Evolutionary conservation across 2,113 vertebrate species (phyloP), one percentile per base, ranked within the genome.

Genomic region (Ia io): DNA sequence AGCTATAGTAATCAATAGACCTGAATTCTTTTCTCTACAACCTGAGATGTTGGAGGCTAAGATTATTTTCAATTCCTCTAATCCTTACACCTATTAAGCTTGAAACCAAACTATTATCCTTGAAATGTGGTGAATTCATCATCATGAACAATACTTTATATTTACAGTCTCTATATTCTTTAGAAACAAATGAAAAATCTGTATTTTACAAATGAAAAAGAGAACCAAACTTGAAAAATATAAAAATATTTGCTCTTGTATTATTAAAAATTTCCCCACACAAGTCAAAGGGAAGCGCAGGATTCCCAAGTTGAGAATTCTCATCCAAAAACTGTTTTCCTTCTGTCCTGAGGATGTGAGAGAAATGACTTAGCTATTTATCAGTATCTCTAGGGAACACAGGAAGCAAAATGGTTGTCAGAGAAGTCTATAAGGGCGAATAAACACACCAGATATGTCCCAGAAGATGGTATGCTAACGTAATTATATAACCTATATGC

Each of bases 141-240:
- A 40, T 71, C 63, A 87, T 35, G 51, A 59, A 83, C 76, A 83
- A 71, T 59, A 22, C 32, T 79, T 84, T 84, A 73, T 44, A 88
- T 84, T 88, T 77, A 35, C 1, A 86, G 56, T 82, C 8, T 74
- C 18, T 51, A 71, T 83, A 44, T 85, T 71, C 28, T 47, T 84
- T 1, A 88, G 53, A 90, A 77, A 82, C 17, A 77, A 93, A 28
- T 71, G 16, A 59, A 94, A 95, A 92, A 25, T 84, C 3, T 22
- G 7, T 76, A 77, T 88, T 93, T 90, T 80, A 90, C 32, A 67
- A 85, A 85, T 59, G 42, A 93, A 85, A 32, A 84, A 73, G 42
- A 74, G 67, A 94, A 76, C 25, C 65, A 95, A 92, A 71, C 20
- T 83, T 59, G 28, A 6, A 59, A 91, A 85, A 23, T 53, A 47